Evolutionary conservation across 2,113 vertebrate species (phyloP).

Genomic region (Gymnocephalus cernua): DNA sequence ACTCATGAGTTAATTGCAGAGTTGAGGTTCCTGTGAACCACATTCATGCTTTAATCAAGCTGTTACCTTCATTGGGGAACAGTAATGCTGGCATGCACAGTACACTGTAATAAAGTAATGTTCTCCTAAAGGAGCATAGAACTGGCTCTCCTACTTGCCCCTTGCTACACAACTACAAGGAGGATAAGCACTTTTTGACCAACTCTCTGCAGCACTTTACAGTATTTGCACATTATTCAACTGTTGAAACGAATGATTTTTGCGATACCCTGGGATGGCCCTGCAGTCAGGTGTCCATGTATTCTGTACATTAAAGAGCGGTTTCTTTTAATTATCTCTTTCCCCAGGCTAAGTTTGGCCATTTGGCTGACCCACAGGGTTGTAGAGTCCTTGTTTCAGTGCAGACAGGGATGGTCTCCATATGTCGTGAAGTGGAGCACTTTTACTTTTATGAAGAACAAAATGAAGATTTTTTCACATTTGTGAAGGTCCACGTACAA

Average conservation of each 20-base stretch:
- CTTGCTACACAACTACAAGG: background rate
- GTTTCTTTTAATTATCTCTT: slow-evolving; percentile 36
- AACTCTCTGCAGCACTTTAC: slow-evolving; percentile 26
- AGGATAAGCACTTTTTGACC: slow-evolving; percentile 17
- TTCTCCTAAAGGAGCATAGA: slow-evolving; percentile 7
- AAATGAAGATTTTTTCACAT: background rate
- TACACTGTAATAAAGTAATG: slow-evolving; percentile 5
- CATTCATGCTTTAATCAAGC: slow-evolving; percentile 17
- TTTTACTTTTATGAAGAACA: background rate
- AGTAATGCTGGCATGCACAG: background rate
- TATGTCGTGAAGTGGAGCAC: background rate
- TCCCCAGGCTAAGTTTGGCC: background rate
- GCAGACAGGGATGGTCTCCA: background rate
- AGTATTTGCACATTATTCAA: slow-evolving; percentile 45
- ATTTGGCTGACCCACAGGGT: slow-evolving; percentile 19
- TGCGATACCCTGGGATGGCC: slow-evolving; percentile 13
- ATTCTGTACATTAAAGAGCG: slow-evolving; percentile 22
- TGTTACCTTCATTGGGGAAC: background rate
- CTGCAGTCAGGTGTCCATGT: background rate
- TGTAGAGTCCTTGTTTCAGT: slow-evolving; percentile 1
- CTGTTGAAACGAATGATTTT: slow-evolving; percentile 47
- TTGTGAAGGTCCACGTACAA: background rate
- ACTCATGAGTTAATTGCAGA: slow-evolving; percentile 1
- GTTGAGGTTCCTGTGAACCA: slow-evolving; percentile 7
- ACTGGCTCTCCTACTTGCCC: background rate